Evolutionary conservation across 2,888 invertebrate species (phyloP).

Genomic region (Magallana nippona): DNA sequence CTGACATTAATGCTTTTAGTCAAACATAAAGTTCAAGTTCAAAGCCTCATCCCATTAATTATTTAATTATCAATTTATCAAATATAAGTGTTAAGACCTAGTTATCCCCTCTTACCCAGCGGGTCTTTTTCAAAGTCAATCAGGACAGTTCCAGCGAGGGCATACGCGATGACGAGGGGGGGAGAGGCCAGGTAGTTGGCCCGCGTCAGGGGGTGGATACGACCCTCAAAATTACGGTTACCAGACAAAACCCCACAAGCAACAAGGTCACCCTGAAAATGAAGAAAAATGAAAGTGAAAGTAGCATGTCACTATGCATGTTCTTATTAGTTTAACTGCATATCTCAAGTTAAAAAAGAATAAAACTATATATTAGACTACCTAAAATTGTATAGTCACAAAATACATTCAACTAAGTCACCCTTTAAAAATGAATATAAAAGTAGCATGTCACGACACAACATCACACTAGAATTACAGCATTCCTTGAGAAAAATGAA

Average conservation of each 20-base stretch:
- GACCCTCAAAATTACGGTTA: slow-evolving; percentile 98
- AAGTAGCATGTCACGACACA: too few relatives aligned
- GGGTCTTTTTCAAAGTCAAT: slow-evolving; percentile 97
- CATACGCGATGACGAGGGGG: slow-evolving; percentile 96
- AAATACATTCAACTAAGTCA: too few relatives aligned
- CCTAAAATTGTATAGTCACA: too few relatives aligned
- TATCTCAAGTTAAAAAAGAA: neutral
- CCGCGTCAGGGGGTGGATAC: slow-evolving; percentile 97
- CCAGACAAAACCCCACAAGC: slow-evolving; percentile 98
- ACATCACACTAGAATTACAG: too few relatives aligned
- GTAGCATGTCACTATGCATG: neutral
- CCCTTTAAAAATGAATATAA: too few relatives aligned
- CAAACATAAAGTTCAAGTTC: too few relatives aligned
- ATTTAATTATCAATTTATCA: too few relatives aligned
- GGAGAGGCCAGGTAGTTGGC: slow-evolving; percentile 99
- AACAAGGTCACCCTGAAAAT: slow-evolving; percentile 92
- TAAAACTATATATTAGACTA: too few relatives aligned
- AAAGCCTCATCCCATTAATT: too few relatives aligned
- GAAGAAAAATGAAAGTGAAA: slow-evolving; percentile 41
- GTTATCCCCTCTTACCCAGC: slow-evolving; percentile 83
- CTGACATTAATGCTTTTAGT: too few relatives aligned
- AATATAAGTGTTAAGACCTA: neutral
- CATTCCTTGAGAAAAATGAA: too few relatives aligned
- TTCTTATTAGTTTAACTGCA: neutral
- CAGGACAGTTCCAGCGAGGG: slow-evolving; percentile 95